Conservation (phyloP, 2,888 invertebrate species). For the Folsomia manolachei region DNA sequence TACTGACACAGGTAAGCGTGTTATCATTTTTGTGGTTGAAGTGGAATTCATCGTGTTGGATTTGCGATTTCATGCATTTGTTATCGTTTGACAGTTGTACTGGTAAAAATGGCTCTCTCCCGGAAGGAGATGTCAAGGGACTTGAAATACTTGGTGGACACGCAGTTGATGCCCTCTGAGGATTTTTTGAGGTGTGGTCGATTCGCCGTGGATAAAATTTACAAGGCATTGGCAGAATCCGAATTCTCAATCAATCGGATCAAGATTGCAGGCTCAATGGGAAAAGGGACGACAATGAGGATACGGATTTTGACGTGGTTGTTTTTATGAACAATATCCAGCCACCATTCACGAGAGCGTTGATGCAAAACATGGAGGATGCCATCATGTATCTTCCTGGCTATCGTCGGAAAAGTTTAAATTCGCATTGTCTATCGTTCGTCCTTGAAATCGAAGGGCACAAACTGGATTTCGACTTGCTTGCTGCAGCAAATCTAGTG, state of each 20-base stretch:
- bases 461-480: neutral
- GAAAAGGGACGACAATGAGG: neutral
- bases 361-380: neutral
- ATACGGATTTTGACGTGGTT: neutral
- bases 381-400: neutral
- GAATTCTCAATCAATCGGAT: neutral
- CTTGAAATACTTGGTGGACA: neutral
- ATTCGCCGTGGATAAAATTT: neutral
- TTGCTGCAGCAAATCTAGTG: neutral
- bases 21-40: no score
- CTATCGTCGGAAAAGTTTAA: neutral
- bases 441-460: neutral
- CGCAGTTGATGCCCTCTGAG: neutral
- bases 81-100: no score
- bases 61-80: no score
- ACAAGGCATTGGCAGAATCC: neutral
- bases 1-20: no score
- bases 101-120: no score
- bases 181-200: neutral
- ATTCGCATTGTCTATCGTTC: neutral
- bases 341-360: neutral
- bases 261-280: neutral
- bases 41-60: no score
- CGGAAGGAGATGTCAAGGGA: neutral
- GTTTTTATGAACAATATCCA: neutral